A percentile compares a stretch with the other conserved stretches of the same genome.
These are phyloP conservation scores for Eugnorisma glareosa DNA, from an alignment of 2,888 invertebrate species.

Conservation along the genomic window DNA sequence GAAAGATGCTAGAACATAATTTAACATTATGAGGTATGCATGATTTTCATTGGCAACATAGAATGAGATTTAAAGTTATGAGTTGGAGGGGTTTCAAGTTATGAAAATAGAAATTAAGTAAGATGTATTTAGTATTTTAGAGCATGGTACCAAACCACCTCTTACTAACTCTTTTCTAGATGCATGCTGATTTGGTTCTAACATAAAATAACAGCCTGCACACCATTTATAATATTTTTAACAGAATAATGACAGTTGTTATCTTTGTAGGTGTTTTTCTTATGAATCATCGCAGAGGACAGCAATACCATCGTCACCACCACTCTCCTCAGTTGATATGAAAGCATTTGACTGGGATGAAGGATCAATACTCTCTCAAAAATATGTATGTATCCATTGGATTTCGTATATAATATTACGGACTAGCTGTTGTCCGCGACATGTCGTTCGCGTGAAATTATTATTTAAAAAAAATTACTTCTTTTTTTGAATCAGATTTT, in stretches of 20 bases:
- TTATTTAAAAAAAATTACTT: too few relatives aligned
- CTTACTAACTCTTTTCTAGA: conserved; percentile 39
- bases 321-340: conserved; percentile 83
- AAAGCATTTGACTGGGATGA: conserved; percentile 90
- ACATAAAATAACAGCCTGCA: conserved; percentile 51
- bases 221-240: background rate
- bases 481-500: too few relatives aligned
- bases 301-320: conserved; percentile 87
- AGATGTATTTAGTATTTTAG: conserved; percentile 36
- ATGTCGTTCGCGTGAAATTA: too few relatives aligned
- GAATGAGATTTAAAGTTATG: too few relatives aligned
- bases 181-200: conserved; percentile 55
- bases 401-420: background rate
- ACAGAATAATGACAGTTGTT: conserved; percentile 32
- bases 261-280: conserved; percentile 92
- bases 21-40: conserved; percentile 42
- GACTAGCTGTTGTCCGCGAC: too few relatives aligned
- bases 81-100: conserved; percentile 25
- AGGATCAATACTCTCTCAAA: conserved; percentile 80
- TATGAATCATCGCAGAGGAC: conserved; percentile 93
- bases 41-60: conserved; percentile 50
- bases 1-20: conserved; percentile 43
- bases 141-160: conserved; percentile 52
- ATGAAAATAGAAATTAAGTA: conserved; percentile 27
- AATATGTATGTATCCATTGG: conserved; percentile 80